Evolutionary conservation across 2,797 vertebrate species (phyloP).

Genomic region (Nothura maculosa): DNA sequence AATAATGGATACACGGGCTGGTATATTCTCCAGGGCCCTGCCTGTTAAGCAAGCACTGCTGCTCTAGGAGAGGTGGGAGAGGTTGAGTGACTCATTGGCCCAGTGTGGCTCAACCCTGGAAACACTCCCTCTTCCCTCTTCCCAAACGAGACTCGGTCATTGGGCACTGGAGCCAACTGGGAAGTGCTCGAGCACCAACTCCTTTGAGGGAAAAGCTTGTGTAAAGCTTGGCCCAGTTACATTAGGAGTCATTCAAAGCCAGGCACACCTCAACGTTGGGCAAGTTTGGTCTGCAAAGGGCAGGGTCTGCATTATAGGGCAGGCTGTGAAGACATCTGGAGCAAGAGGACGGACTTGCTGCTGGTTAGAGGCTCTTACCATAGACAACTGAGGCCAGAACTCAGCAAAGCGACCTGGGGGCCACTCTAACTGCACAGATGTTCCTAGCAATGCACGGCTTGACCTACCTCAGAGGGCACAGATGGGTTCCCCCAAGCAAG

Average conservation of each 20-base stretch:
- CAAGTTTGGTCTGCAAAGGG: not conserved
- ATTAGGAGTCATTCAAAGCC: not conserved
- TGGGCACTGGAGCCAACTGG: not conserved
- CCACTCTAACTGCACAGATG: not conserved
- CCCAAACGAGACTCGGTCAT: not conserved
- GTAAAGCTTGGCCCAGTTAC: not conserved
- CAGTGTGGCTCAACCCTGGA: not conserved
- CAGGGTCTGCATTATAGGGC: not conserved
- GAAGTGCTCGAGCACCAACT: not conserved
- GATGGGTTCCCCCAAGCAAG: not conserved
- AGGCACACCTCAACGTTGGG: not conserved
- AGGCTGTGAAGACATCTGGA: not conserved
- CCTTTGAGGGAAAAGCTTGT: not conserved
- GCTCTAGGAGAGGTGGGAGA: slow-evolving; percentile 17
- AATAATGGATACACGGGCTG: not conserved
- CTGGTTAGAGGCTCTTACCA: not conserved
- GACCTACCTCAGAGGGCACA: not conserved
- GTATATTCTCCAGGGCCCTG: not conserved
- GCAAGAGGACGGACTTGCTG: not conserved
- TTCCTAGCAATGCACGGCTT: not conserved
- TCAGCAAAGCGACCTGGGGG: not conserved
- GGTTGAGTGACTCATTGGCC: not conserved
- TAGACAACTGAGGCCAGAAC: not conserved
- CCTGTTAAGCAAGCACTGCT: not conserved
- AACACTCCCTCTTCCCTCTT: not conserved